Base-by-base conservation (phyloP, 2,797 vertebrate species). In the Chaetodon trifasciatus region DNA sequence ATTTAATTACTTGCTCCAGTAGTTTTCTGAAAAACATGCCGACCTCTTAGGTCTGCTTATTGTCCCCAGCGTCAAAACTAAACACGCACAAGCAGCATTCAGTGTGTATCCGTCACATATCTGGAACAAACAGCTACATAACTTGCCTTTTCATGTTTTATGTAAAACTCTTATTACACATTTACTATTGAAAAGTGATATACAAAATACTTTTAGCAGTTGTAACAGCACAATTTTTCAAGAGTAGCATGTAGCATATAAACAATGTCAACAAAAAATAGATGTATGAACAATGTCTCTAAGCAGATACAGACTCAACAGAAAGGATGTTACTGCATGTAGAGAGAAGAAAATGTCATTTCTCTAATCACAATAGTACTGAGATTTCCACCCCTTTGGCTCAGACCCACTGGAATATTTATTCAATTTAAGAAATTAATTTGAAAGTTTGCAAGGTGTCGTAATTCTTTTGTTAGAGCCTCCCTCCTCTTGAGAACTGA, bases 401-500 rank as follows among this genome's bases (percentile, higher is more conserved):
- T 56, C 21, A 53, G 28, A 56, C 32, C 7, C 35, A 37, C 6
- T 46, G 6, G 3, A 53, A 40, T 10, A 19, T 0, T 6, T 44
- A 61, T 74, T 66, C 16, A 13, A 4, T 68, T 46, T 15, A 57
- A 35, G 0, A 67, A 49, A 52, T 37, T 0, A 5, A 12, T 40
- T 17, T 42, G 24, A 73, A 65, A 68, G 37, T 8, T 49, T 82
- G 60, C 23, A 65, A 21, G 11, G 8, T 3, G 28, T 70, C 24
- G 56, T 10, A 8, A 42, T 42, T 21, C 7, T 57, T 55, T 42
- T 21, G 17, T n/a, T 46, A n/a, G 39, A 50, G 19, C 46, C n/a
- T 55, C 40, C 32, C 74, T 50, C 46, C 52, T 23, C 28, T 55
- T 70, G 40, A 56, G 71, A 85, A 73, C 62, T 60, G 47, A 60